Conservation (phyloP, 1,140 invertebrate species). For the Aphis gossypii region DNA sequence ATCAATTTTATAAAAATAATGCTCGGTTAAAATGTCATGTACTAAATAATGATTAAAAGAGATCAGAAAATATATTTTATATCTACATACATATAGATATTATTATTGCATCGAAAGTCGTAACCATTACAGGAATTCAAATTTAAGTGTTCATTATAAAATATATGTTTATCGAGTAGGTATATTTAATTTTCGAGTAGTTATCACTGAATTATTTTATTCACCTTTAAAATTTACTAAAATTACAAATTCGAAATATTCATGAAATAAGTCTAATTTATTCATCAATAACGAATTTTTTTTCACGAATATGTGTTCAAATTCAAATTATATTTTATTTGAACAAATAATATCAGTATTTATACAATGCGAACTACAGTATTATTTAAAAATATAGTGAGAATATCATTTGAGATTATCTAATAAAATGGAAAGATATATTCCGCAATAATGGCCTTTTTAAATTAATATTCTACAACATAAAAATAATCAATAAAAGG, state of each 20-base stretch:
- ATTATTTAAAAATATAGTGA: neutral
- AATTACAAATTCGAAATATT: neutral
- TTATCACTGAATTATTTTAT: neutral
- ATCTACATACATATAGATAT: neutral
- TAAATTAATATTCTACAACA: neutral
- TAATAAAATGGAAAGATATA: neutral
- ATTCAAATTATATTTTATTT: neutral
- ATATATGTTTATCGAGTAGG: neutral
- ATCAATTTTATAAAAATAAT: neutral
- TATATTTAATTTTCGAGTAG: neutral
- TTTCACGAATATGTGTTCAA: neutral
- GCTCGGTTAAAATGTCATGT: neutral
- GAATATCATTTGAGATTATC: neutral
- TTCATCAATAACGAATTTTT: neutral
- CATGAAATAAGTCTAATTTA: conserved; percentile 2
- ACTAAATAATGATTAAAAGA: neutral
- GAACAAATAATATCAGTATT: neutral
- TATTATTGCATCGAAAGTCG: neutral
- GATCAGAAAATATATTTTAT: neutral
- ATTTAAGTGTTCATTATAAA: neutral
- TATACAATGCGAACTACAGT: neutral
- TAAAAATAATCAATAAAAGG: neutral
- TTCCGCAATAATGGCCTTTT: neutral
- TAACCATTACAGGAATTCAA: neutral
- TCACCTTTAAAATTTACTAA: neutral